Evolutionary conservation across 1,140 invertebrate species (phyloP).

Genomic region (Conopomorpha cramerella): DNA sequence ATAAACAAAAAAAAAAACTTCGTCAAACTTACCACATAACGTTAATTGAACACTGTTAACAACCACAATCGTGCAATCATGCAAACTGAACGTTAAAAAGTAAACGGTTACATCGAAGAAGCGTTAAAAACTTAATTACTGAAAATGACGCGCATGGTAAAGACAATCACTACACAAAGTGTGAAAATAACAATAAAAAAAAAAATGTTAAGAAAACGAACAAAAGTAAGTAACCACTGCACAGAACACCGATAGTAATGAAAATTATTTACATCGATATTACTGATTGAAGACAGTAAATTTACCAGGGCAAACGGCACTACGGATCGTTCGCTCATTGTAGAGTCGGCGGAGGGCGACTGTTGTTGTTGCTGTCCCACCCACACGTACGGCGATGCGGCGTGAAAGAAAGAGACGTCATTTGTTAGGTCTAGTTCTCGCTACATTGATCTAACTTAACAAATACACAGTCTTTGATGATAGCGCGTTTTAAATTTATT

Average conservation of each 20-base stretch:
- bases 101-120: too few species aligned
- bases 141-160: too few species aligned
- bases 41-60: too few species aligned
- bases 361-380: constrained; percentile 49
- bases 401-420: constrained; percentile 35
- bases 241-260: constrained; percentile 13
- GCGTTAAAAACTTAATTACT: too few species aligned
- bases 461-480: not conserved
- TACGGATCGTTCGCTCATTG: constrained; percentile 56
- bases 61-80: too few species aligned
- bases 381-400: constrained; percentile 16
- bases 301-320: constrained; percentile 59
- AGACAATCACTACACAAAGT: too few species aligned
- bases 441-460: too few species aligned
- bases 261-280: constrained; percentile 49
- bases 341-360: constrained; percentile 58
- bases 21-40: too few species aligned
- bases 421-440: too few species aligned
- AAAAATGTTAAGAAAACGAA: constrained; percentile 1
- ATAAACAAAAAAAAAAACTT: not conserved
- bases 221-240: constrained; percentile 6
- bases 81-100: too few species aligned
- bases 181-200: too few species aligned
- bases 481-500: constrained; percentile 11
- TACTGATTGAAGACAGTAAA: constrained; percentile 45